Conservation (phyloP, 2,797 vertebrate species). For the Danio choprae region DNA sequence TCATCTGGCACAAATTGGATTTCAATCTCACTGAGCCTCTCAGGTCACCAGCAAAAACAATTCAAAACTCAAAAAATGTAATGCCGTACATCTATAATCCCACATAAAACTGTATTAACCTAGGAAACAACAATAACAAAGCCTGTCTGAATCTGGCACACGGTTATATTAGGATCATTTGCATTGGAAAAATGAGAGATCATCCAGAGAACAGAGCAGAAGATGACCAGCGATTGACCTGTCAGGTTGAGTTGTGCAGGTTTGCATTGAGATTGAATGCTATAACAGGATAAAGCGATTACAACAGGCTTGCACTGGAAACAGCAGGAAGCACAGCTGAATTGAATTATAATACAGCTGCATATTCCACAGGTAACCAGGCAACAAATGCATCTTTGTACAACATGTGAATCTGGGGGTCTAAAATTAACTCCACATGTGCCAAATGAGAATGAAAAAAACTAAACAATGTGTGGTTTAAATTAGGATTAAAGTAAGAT, state of each 20-base stretch:
- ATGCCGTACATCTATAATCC: constrained; percentile 11
- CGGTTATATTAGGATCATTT: constrained; percentile 12
- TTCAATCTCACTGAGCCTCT: background rate
- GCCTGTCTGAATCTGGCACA: constrained; percentile 7
- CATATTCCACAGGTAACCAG: background rate
- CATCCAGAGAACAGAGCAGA: background rate
- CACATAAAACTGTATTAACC: constrained; percentile 21
- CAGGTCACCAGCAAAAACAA: background rate
- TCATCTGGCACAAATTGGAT: background rate
- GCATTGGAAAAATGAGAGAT: background rate
- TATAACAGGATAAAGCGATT: constrained; percentile 24
- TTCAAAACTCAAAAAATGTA: background rate
- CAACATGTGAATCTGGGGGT: background rate
- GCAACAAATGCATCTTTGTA: constrained; percentile 21
- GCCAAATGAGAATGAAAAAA: background rate
- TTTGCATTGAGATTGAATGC: constrained; percentile 22
- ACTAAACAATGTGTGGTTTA: background rate
- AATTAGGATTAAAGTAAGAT: background rate
- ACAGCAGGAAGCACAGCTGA: constrained; percentile 60
- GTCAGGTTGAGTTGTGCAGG: background rate
- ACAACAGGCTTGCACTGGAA: background rate
- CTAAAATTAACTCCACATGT: background rate
- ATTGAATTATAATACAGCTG: background rate
- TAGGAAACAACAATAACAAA: constrained; percentile 7
- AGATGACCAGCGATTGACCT: background rate